Evolutionary conservation across 2,797 vertebrate species (phyloP), one percentile per base, ranked within the genome.

Genomic region (Mus minutoides): DNA sequence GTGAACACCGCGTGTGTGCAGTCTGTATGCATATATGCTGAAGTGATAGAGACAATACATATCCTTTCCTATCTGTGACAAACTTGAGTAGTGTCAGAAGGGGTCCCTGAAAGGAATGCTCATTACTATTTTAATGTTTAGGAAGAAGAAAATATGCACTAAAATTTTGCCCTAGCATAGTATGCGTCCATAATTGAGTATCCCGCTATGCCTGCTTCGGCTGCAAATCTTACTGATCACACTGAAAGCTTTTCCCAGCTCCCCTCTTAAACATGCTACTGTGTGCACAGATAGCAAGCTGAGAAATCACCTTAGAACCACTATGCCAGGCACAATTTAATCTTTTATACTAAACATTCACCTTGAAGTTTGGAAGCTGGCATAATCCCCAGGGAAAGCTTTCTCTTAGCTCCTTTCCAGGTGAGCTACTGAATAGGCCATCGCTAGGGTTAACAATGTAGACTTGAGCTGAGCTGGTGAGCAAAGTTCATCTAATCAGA

Each of bases 281-380:
- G 24, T 21, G 14, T 82, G 1, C 11, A 54, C 3, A 88, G 75
- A 93, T 6, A 79, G 58, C 75, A 90, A 96, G 79, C 21, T 3
- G 78, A 73, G 56, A 6, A 88, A 90, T 37, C 31, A 40, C 37
- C 49, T 2, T 6, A 12, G 88, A 87, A 91, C 37, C 21, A 90
- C 37, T 6, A 67, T 75, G 88, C 22, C 21, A 43, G 73, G 73
- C 67, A 76, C 52, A 86, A 71, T 88, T 95, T 92, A 84, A 93
- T 90, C 82, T 94, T 88, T 96, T 92, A 58, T 96, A 96, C 75
- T 64, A 95, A 92, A 86, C 64, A 88, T 87, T 89, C 62, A n/a
- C 76, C 91, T 92, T 93, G 73, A 46, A 85, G 91, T 88, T 82
- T 14, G 77, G 90, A 94, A 96, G 67, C 62, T 60, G 75, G 75